Evolutionary conservation across 2,888 invertebrate genomes (phyloP), one percentile per base, ranked within the genome.

Genomic region (Scotopteryx bipunctaria): DNA sequence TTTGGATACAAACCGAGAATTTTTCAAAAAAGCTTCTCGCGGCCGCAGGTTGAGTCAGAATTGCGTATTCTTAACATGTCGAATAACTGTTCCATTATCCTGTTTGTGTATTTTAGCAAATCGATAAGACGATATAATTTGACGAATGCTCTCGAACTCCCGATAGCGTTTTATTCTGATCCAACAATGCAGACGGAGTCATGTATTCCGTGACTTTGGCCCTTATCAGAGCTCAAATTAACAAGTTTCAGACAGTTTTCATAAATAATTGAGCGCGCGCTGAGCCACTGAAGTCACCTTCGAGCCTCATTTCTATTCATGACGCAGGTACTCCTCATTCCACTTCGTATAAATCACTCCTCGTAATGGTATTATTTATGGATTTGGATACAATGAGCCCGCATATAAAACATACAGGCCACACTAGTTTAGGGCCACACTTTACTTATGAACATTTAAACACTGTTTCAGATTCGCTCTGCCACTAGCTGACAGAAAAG

Each of bases 201-300:
- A 11, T 11, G 9, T 17, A 32, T 31, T 25, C 19, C 15, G 27
- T 29, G 33, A 51, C 33, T 33, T 38, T 38, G 44, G 40, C 27
- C 38, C 15, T 38, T 8, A 19, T 33, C 43, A 43, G 14, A 13
- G 3, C 5, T 11, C 31, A 16, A 25, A 31, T 43, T 37, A 43
- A 37, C 29, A 36, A 46, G 31, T 31, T 36, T 14, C 31, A 45
- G 45, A 37, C 37, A 15, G 43, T 35, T 36, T 35, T 44, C 31
- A 14, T 38, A 23, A 46, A 46, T 31, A 46, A 38, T 31, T 23
- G 5, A 46, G 38, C 31, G 13, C 38, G 32, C 46, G n/a, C n/a
- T n/a, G n/a, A n/a, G n/a, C n/a, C n/a, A 17, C 38, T 31, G 31
- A 31, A 29, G 27, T 29, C 29, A 31, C 43, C 43, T 42, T 42